Evolutionary conservation across 2,888 invertebrate genomes (phyloP).

Genomic region (Zootermopsis nevadensis): DNA sequence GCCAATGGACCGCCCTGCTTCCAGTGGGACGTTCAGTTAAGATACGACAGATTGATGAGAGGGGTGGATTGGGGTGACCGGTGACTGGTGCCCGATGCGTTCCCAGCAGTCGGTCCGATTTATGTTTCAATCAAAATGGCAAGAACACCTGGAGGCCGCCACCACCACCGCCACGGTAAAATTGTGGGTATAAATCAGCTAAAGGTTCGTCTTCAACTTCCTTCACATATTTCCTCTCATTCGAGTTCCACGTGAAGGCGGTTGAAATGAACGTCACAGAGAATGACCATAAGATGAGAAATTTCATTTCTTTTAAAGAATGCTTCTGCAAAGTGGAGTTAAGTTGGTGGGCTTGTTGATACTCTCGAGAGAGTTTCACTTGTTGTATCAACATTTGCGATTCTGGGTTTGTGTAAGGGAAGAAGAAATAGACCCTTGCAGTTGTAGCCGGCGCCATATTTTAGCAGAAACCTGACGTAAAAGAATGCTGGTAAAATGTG

Average conservation of each 20-base stretch:
- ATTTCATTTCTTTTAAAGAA: too few relatives aligned
- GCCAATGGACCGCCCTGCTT: background rate
- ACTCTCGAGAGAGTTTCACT: too few relatives aligned
- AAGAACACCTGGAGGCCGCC: background rate
- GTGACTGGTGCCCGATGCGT: background rate
- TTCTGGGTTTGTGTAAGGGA: too few relatives aligned
- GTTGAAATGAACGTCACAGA: background rate
- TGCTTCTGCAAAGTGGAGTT: too few relatives aligned
- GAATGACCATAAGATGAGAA: too few relatives aligned
- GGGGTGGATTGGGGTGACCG: background rate
- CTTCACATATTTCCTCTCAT: background rate
- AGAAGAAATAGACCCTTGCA: too few relatives aligned
- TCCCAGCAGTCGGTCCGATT: slow-evolving; percentile 19
- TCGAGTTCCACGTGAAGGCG: background rate
- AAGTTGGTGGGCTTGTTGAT: too few relatives aligned
- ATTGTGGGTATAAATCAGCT: slow-evolving; percentile 5
- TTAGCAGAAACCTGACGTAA: too few relatives aligned
- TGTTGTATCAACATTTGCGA: too few relatives aligned
- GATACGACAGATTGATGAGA: background rate
- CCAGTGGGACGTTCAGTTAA: background rate
- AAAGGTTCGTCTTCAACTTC: background rate
- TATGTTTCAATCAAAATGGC: slow-evolving; percentile 32
- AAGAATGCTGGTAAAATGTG: too few relatives aligned
- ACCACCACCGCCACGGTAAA: background rate
- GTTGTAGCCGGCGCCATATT: too few relatives aligned